Evolutionary conservation across 1,140 invertebrate genomes (phyloP).

Genomic region (Ganaspis sp.): DNA sequence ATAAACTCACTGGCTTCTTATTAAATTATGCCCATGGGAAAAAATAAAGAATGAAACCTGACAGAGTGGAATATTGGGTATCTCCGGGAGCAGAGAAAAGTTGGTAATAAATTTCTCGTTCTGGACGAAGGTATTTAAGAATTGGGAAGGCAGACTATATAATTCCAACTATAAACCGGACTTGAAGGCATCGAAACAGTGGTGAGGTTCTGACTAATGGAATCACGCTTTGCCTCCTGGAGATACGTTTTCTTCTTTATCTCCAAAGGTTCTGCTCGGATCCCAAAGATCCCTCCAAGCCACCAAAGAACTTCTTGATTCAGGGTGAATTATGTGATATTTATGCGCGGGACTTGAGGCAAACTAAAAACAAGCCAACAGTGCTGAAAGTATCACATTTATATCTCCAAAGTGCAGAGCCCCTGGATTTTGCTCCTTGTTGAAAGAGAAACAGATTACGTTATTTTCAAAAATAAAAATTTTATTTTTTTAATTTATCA

Average conservation of each 20-base stretch:
- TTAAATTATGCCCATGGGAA: slow-evolving; percentile 9
- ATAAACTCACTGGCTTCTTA: background rate
- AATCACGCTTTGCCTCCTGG: slow-evolving; percentile 68
- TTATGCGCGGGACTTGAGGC: slow-evolving; percentile 59
- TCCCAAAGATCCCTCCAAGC: slow-evolving; percentile 44
- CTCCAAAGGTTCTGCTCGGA: slow-evolving; percentile 34
- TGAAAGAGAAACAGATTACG: background rate
- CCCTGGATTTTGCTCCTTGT: background rate
- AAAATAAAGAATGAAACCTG: background rate
- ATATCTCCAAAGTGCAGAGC: slow-evolving; percentile 37
- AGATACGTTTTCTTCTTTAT: slow-evolving; percentile 60
- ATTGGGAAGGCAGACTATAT: slow-evolving; percentile 2
- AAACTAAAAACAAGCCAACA: slow-evolving; percentile 51
- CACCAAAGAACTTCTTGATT: slow-evolving; percentile 45
- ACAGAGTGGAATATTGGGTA: slow-evolving; percentile 20
- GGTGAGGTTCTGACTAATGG: slow-evolving; percentile 71
- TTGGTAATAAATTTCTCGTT: slow-evolving; percentile 17
- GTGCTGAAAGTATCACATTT: slow-evolving; percentile 67
- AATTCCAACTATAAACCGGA: slow-evolving; percentile 11
- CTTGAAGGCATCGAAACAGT: slow-evolving; percentile 28
- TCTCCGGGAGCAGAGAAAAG: slow-evolving; percentile 27
- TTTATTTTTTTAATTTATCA: background rate
- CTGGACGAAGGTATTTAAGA: background rate
- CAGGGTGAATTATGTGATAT: slow-evolving; percentile 63
- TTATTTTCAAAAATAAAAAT: background rate